Conservation (phyloP, 1,140 invertebrate genomes). For the Colletes latitarsis region DNA sequence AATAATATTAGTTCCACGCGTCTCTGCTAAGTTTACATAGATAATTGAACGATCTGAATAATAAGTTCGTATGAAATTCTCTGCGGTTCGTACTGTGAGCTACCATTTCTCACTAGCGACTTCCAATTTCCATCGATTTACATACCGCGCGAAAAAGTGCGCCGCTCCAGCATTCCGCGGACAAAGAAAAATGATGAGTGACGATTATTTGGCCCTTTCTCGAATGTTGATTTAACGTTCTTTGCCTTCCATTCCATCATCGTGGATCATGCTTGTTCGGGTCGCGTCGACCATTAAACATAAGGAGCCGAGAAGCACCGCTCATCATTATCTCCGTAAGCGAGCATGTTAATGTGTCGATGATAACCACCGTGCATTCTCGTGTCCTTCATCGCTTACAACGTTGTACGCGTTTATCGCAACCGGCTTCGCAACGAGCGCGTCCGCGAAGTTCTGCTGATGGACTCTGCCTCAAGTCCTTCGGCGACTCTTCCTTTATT, state of each 20-base stretch:
- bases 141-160: background rate
- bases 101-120: background rate
- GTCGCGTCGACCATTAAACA: conserved; percentile 49
- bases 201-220: conserved; percentile 12
- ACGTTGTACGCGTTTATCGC: conserved; percentile 49
- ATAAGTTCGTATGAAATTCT: background rate
- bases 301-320: conserved; percentile 48
- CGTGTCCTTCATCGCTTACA: conserved; percentile 53
- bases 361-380: conserved; percentile 52
- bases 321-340: conserved; percentile 52
- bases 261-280: conserved; percentile 44
- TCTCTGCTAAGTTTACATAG: background rate
- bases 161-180: background rate
- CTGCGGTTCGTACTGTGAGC: background rate
- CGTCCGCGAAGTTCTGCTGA: conserved; percentile 16
- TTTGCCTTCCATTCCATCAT: conserved; percentile 48
- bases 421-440: conserved; percentile 6
- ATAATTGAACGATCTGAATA: background rate
- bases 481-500: background rate
- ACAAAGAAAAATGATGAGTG: background rate
- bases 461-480: conserved; percentile 5
- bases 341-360: conserved; percentile 51
- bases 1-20: too few species aligned
- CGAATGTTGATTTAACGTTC: conserved; percentile 42
- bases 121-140: background rate